Evolutionary conservation across 2,113 vertebrate genomes (phyloP), one percentile per base, ranked within the genome.

Genomic region (Orthochromis malagaraziensis): DNA sequence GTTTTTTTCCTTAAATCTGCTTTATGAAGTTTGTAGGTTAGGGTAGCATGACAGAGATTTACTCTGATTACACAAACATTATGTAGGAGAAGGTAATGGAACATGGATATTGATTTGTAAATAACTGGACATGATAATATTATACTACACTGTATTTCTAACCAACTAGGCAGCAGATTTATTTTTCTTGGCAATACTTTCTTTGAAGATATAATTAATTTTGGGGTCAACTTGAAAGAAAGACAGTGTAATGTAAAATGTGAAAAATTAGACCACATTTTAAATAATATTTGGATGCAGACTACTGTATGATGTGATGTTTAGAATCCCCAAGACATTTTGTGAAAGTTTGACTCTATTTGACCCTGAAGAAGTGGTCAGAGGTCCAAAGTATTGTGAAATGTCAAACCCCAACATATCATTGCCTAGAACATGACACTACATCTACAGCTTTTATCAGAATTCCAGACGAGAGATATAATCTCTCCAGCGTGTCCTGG

Each of bases 11-110:
- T 65, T 38, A 65, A 65, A 38, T 65, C 60, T 65, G 60, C 31
- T 5, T 1, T 65, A n/a, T 38, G 1, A n/a, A 38, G 10, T 4
- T 65, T 38, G 17, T 0, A 38, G 0, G 33, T 65, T 65, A 38
- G 60, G 60, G 60, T 68, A 38, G 60, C 60, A 68, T 13, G 33
- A 68, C 33, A 68, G 60, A 38, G 33, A 68, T 68, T 21, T 68
- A 68, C 10, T 68, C 0, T 13, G 4, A 21, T 38, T 68, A 68
- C 11, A 21, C 19, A 65, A 33, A 63, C 16, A 63, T 63, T 33
- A 19, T 11, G 58, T 63, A 33, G 29, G 29, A 63, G 16, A 33
- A 33, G 1, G 4, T 33, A 63, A 33, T 1, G 5, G 2, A 33
- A 63, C 4, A 63, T 19, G 5, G 33, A 33, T 8, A 65, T 38